Evolutionary conservation across 2,113 vertebrate species (phyloP).

Genomic region (Ammospiza nelsoni): DNA sequence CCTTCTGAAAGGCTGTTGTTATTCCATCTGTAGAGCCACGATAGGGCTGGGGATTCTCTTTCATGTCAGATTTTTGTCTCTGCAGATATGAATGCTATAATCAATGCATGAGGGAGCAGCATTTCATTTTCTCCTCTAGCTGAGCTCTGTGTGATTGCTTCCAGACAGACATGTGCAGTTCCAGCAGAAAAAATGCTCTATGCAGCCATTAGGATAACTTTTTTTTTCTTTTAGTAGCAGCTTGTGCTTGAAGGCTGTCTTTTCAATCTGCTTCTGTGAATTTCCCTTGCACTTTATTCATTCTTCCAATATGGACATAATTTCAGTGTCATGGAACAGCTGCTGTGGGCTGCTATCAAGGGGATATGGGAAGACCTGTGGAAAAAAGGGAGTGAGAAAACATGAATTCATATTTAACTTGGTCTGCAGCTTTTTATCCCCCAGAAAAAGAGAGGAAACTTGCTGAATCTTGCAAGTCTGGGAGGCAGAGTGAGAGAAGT

Average conservation of each 20-base stretch:
- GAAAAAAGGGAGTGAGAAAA: neutral
- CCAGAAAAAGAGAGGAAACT: neutral
- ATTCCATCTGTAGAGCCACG: neutral
- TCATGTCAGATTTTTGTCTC: slow-evolving; percentile 24
- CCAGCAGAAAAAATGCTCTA: neutral
- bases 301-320: neutral
- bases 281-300: neutral
- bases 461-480: neutral
- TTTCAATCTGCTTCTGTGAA: neutral
- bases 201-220: slow-evolving; percentile 9
- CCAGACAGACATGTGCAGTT: neutral
- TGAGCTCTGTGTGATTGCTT: neutral
- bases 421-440: neutral
- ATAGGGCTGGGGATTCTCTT: neutral
- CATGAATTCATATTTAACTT: neutral
- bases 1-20: neutral
- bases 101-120: slow-evolving; percentile 17
- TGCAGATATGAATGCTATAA: slow-evolving; percentile 8
- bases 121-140: neutral
- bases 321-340: neutral
- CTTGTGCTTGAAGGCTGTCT: slow-evolving; percentile 23
- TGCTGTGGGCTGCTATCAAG: neutral
- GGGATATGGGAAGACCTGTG: neutral
- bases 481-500: neutral
- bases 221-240: neutral